These are phyloP conservation scores for Pycnonotus jocosus DNA, from an alignment of 2,113 vertebrate species.

Conservation along the genomic window DNA sequence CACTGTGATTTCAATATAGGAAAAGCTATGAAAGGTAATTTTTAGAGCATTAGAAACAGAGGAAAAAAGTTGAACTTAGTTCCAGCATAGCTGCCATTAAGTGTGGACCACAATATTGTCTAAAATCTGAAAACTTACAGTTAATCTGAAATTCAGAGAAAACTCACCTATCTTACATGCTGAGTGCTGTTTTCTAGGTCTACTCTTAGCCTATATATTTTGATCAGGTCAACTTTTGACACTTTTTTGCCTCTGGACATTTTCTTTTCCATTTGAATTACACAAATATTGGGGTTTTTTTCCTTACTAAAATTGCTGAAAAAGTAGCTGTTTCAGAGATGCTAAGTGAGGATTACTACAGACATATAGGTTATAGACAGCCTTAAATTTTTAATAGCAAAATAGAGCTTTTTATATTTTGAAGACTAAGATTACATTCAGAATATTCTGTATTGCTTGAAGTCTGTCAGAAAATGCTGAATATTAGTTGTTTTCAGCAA, in stretches of 20 bases:
- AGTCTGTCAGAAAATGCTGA: not conserved
- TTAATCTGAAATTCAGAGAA: not conserved
- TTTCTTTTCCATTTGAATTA: not conserved
- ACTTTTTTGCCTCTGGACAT: not conserved
- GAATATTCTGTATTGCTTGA: not conserved
- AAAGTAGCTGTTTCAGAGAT: not conserved
- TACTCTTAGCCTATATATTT: not conserved
- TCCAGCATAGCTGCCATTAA: not conserved
- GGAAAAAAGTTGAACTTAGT: not conserved
- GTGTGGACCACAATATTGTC: not conserved
- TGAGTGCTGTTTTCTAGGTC: not conserved
- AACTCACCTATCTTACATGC: not conserved
- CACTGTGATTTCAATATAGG: not conserved
- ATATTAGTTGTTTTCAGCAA: not conserved
- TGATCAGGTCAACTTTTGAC: not conserved
- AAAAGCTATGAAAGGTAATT: not conserved
- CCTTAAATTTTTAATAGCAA: not conserved
- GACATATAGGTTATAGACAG: not conserved
- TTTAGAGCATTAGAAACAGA: not conserved
- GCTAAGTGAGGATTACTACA: not conserved
- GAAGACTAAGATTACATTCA: not conserved
- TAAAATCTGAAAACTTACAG: not conserved
- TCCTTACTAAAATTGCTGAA: not conserved
- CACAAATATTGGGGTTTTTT: fast-evolving
- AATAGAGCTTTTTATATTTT: not conserved